Base-by-base conservation (phyloP, 2,113 vertebrate genomes). In the Chionomys nivalis region DNA sequence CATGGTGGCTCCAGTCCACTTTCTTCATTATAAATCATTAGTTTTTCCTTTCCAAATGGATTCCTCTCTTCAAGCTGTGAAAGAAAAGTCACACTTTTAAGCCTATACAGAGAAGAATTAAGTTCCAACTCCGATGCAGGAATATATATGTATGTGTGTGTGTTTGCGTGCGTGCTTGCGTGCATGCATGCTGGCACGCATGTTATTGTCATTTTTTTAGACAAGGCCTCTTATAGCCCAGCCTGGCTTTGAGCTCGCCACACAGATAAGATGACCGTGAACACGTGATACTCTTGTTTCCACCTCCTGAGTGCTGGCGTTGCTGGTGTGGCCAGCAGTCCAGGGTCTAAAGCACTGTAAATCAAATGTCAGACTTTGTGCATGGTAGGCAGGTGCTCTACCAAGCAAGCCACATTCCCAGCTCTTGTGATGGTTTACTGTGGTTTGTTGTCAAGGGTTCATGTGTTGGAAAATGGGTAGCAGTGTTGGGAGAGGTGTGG, bases 111-210 rank as follows among this genome's bases (percentile, higher is more conserved):
- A 63, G n/a, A 31, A 42, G 81, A 61, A 39, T 13, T 28, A 65
- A 44, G n/a, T 4, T 65, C 23, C 61, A 42, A 16, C 23, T 42
- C 36, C 16, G n/a, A 17, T 42, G n/a, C 55, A 83, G 55, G 52
- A 55, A 58, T 58, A 58, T 58, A 1, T 58, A 0, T 55, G 4
- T 55, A 4, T 55, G 16, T 55, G 16, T 52, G 52, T 55, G 52
- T 55, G 52, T 55, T 16, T 58, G 55, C 19, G 55, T 36, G 5
- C 31, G 26, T 47, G 19, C 47, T 42, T 75, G 39, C 5, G 39
- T 1, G 14, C 6, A 7, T 39, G 31, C 49, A 24, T 13, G 4
- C 23, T 10, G 2, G 26, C 14, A 28, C 12, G 0, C 39, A 13
- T 39, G n/a, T 42, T 26, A 2, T 28, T 82, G 10, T 26, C 10